A percentile compares a stretch with the other conserved stretches of the same genome.
Evolutionary conservation across 2,113 vertebrate species (phyloP).

Genomic region (Toxotes jaculatrix): DNA sequence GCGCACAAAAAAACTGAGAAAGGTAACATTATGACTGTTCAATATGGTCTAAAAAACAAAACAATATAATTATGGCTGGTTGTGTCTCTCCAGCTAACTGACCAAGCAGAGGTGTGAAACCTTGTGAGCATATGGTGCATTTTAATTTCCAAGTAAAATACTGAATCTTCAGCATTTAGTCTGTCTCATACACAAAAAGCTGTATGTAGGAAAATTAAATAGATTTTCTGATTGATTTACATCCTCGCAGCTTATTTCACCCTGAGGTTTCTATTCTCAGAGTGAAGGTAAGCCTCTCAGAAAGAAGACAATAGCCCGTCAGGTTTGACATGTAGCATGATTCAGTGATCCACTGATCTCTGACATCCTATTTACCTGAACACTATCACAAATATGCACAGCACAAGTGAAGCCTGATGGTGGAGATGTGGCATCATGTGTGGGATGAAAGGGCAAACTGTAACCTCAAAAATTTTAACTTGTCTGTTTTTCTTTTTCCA

Average conservation of each 20-base stretch:
- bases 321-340: slow-evolving; percentile 30
- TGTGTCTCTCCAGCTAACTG: background rate
- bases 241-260: background rate
- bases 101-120: background rate
- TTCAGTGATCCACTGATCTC: slow-evolving; percentile 33
- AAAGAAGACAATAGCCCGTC: slow-evolving; percentile 7
- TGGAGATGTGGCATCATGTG: slow-evolving; percentile 4
- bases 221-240: slow-evolving; percentile 16
- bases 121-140: background rate
- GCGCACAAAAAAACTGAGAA: background rate
- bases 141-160: slow-evolving; percentile 4
- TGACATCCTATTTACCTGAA: slow-evolving; percentile 27
- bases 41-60: background rate
- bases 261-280: background rate
- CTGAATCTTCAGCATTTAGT: background rate
- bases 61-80: background rate
- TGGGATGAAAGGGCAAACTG: slow-evolving; percentile 24
- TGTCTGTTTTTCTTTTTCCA: background rate
- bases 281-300: background rate
- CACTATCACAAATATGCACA: slow-evolving; percentile 2
- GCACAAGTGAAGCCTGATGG: slow-evolving; percentile 1
- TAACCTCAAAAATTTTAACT: background rate
- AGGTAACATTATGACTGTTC: background rate
- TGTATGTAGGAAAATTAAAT: background rate
- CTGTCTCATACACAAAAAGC: background rate